These are phyloP conservation scores for Aphaenogaster rudis DNA, from an alignment of 1,140 invertebrate species.

Conservation along the genomic window DNA sequence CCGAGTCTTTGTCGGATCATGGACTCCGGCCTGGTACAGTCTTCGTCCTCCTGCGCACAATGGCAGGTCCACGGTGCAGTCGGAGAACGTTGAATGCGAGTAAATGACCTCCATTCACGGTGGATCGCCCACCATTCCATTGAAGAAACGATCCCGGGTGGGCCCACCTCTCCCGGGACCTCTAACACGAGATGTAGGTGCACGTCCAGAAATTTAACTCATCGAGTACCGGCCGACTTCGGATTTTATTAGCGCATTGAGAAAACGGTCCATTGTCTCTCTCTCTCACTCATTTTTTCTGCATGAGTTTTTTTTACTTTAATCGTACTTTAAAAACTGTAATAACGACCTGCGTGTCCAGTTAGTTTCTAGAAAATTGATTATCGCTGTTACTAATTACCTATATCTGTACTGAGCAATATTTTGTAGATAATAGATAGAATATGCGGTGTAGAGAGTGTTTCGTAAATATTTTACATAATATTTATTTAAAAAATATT, in stretches of 20 bases:
- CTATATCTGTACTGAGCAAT: background rate
- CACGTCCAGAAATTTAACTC: constrained; percentile 73
- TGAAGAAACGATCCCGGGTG: constrained; percentile 76
- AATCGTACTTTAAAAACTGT: background rate
- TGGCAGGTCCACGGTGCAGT: constrained; percentile 81
- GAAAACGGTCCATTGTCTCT: constrained; percentile 68
- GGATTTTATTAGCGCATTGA: constrained; percentile 70
- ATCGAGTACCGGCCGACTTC: constrained; percentile 61
- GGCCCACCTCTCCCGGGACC: constrained; percentile 63
- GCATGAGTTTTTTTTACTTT: background rate
- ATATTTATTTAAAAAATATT: background rate
- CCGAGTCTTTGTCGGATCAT: constrained; percentile 78
- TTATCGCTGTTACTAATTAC: background rate
- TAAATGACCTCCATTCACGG: constrained; percentile 85
- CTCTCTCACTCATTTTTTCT: constrained; percentile 13
- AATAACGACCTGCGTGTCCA: background rate
- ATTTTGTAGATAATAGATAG: background rate
- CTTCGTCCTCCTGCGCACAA: constrained; percentile 74
- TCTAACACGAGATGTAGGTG: constrained; percentile 75
- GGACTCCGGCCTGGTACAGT: constrained; percentile 74
- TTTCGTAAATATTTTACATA: background rate
- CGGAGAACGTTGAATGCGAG: constrained; percentile 81
- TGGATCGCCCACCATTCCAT: constrained; percentile 81
- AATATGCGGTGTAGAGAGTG: background rate
- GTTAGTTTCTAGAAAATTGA: background rate